A percentile compares a stretch with the other conserved stretches of the same genome.
Conservation (phyloP, 1,140 invertebrate genomes). For the Rhyacophila brunnea region DNA sequence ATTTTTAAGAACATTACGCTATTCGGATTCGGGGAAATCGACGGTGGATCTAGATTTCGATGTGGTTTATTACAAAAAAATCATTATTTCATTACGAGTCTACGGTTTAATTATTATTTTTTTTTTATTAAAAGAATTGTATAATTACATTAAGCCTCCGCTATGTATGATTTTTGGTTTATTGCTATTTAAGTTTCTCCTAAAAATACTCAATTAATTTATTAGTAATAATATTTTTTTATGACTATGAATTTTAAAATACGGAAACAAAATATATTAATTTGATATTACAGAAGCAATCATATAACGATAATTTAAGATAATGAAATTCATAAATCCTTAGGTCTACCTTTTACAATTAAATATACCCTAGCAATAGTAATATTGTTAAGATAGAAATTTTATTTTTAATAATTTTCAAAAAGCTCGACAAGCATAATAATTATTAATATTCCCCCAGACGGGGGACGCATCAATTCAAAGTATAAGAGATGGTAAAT, state of each 20-base stretch:
- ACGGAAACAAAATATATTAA: conserved; percentile 32
- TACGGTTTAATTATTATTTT: too few species aligned
- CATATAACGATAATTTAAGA: conserved; percentile 4
- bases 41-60: too few species aligned
- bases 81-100: too few species aligned
- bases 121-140: too few species aligned
- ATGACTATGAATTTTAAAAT: conserved; percentile 13
- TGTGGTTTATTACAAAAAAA: too few species aligned
- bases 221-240: too few species aligned
- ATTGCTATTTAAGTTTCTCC: conserved; percentile 32
- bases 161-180: conserved; percentile 31
- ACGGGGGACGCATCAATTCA: conserved; percentile 28
- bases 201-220: conserved; percentile 9
- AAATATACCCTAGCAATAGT: conserved; percentile 34
- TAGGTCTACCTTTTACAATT: conserved; percentile 3
- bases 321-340: conserved; percentile 1
- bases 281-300: conserved; percentile 1
- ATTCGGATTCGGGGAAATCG: too few species aligned
- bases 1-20: too few species aligned
- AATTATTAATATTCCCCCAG: conserved; percentile 24
- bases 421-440: conserved; percentile 37
- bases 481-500: conserved; percentile 26
- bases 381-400: conserved; percentile 24
- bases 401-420: conserved; percentile 31
- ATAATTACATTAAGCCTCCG: too few species aligned